Evolutionary conservation across 1,140 invertebrate species (phyloP).

Genomic region (Cardiocondyla obscurior): DNA sequence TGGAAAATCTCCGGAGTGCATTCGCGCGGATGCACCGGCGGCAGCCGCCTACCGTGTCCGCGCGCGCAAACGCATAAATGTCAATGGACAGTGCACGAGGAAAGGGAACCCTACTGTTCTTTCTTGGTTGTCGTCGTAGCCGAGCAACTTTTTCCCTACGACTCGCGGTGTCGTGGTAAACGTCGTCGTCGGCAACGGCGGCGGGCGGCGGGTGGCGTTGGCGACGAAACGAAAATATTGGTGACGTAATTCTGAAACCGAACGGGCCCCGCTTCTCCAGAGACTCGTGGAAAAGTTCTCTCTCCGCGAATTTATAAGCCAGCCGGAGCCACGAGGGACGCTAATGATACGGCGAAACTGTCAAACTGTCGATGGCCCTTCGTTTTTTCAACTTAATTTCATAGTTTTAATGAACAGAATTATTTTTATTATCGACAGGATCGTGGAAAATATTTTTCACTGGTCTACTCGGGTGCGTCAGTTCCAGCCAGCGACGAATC

Average conservation of each 20-base stretch:
- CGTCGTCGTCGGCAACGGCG: not conserved
- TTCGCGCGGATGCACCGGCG: slow-evolving; percentile 28
- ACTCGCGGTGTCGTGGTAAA: not conserved
- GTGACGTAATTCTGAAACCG: slow-evolving; percentile 11
- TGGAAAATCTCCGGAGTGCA: slow-evolving; percentile 62
- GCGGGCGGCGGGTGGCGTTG: not conserved
- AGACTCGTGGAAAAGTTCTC: not conserved
- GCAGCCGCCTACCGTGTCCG: not conserved
- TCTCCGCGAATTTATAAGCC: slow-evolving; percentile 8
- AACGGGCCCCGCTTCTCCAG: not conserved
- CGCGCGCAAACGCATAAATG: slow-evolving; percentile 31
- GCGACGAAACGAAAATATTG: slow-evolving; percentile 17
- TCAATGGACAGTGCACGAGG: slow-evolving; percentile 11
- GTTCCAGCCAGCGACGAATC: not conserved
- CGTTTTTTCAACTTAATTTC: not conserved
- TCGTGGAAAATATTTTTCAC: too few relatives aligned
- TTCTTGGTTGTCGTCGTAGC: not conserved
- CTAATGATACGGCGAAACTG: slow-evolving; percentile 3
- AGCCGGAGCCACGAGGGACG: not conserved
- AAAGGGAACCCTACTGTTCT: slow-evolving; percentile 9
- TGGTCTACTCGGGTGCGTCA: not conserved
- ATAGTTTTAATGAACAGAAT: not conserved
- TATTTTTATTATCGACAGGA: not conserved
- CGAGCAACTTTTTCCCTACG: slow-evolving; percentile 30
- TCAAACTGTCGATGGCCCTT: not conserved